These are phyloP conservation scores for Muricea muricata DNA, from an alignment of 92 coral and sea anemone species.

Conservation along the genomic window DNA sequence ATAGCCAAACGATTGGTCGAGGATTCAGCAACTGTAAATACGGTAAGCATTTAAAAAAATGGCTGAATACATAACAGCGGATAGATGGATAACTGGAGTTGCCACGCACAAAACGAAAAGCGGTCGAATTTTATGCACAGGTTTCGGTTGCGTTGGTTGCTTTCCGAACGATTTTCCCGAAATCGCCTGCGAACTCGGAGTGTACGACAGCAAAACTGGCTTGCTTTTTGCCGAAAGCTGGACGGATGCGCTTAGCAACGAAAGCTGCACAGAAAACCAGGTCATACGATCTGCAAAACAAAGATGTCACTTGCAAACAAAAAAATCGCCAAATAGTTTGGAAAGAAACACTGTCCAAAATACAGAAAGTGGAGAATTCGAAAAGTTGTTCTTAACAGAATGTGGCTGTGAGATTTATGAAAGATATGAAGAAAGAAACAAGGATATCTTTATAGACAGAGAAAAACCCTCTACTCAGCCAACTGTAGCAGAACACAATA, in stretches of 20 bases:
- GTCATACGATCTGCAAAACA: neutral
- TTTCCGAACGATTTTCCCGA: constrained; percentile 75
- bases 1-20: too few species aligned
- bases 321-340: neutral
- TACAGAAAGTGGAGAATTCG: neutral
- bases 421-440: neutral
- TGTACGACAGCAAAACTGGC: constrained; percentile 66
- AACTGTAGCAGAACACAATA: neutral
- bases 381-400: neutral
- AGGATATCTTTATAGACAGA: neutral
- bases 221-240: constrained; percentile 18
- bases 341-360: neutral
- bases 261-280: constrained; percentile 17
- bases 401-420: neutral
- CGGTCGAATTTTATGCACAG: constrained; percentile 93
- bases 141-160: constrained; percentile 90
- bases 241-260: constrained; percentile 42
- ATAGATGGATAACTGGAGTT: constrained; percentile 87
- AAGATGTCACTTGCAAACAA: neutral
- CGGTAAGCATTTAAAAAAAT: too few species aligned
- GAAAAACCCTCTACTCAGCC: too few species aligned
- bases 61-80: constrained; percentile 93
- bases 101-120: constrained; percentile 89
- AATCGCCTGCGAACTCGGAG: constrained; percentile 79
- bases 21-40: too few species aligned